phyloP scores from a whole-genome alignment of 2,797 vertebrate species.

The Chanos chanos region DNA sequence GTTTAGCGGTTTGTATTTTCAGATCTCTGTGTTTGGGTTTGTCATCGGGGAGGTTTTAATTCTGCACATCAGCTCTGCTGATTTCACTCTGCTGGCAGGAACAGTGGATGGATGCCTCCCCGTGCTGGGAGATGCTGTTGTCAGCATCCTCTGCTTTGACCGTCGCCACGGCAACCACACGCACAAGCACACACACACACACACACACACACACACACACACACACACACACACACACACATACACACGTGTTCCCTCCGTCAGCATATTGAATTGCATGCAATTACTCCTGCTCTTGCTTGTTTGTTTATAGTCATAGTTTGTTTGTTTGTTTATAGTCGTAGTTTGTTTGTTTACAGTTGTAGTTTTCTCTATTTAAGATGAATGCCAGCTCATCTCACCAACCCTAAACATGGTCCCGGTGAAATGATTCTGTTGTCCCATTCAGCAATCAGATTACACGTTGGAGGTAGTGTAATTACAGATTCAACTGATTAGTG shows the following conservation, averaged over 20 bases:
- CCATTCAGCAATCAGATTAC: constrained; percentile 64
- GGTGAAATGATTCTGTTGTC: constrained; percentile 29
- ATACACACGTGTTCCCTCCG: background rate
- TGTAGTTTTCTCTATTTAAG: constrained; percentile 11
- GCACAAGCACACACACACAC: too few species aligned
- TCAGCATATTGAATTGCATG: background rate
- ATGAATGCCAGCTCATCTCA: constrained; percentile 7
- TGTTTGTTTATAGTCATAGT: constrained; percentile 32
- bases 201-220: too few species aligned
- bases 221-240: background rate
- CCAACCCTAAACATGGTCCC: background rate
- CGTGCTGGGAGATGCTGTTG: too few species aligned
- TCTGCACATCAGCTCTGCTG: too few species aligned
- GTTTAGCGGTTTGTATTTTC: background rate
- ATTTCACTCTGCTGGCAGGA: too few species aligned
- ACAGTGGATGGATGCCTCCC: too few species aligned
- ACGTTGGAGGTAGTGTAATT: constrained; percentile 67
- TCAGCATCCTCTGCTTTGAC: too few species aligned
- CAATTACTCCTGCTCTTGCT: background rate
- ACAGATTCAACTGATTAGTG: constrained; percentile 69
- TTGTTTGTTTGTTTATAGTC: too few species aligned
- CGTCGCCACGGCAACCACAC: background rate
- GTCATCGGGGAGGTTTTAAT: too few species aligned
- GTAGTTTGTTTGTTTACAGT: too few species aligned
- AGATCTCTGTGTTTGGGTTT: background rate